Conservation (phyloP, 2,888 invertebrate genomes). For the Plagodis dolabraria region DNA sequence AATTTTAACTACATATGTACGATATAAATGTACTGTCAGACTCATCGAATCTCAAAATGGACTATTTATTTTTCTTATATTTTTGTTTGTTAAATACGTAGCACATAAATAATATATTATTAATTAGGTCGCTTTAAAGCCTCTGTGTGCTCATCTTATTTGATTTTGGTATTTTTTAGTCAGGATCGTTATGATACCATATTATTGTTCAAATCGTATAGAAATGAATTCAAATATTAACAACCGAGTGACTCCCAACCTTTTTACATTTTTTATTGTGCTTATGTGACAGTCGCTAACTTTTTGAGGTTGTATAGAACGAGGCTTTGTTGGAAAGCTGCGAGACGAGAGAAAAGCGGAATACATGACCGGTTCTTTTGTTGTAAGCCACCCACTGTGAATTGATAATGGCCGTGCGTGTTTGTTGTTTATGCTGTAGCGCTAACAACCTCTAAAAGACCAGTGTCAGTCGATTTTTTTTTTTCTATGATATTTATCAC, state of each 20-base stretch:
- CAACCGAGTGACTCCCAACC: constrained; percentile 20
- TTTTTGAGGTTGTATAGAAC: constrained; percentile 57
- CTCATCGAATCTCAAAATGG: too few relatives aligned
- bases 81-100: too few relatives aligned
- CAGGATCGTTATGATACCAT: too few relatives aligned
- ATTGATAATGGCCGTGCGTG: constrained; percentile 71
- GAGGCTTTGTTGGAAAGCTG: constrained; percentile 58
- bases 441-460: constrained; percentile 15
- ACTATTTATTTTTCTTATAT: too few relatives aligned
- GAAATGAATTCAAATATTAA: constrained; percentile 29
- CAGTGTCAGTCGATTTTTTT: constrained; percentile 10
- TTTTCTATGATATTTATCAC: too few relatives aligned
- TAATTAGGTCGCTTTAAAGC: too few relatives aligned
- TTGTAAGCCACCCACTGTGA: constrained; percentile 70
- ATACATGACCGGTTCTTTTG: constrained; percentile 67
- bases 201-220: too few relatives aligned
- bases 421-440: constrained; percentile 54
- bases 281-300: constrained; percentile 43
- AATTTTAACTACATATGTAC: too few relatives aligned
- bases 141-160: too few relatives aligned
- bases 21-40: too few relatives aligned
- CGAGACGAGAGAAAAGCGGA: constrained; percentile 58
- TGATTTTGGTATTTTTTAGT: too few relatives aligned
- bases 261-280: constrained; percentile 37
- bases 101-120: too few relatives aligned